Evolutionary conservation across 1,140 invertebrate genomes (phyloP), one percentile per base, ranked within the genome.

Genomic region (Camponotus pennsylvanicus): DNA sequence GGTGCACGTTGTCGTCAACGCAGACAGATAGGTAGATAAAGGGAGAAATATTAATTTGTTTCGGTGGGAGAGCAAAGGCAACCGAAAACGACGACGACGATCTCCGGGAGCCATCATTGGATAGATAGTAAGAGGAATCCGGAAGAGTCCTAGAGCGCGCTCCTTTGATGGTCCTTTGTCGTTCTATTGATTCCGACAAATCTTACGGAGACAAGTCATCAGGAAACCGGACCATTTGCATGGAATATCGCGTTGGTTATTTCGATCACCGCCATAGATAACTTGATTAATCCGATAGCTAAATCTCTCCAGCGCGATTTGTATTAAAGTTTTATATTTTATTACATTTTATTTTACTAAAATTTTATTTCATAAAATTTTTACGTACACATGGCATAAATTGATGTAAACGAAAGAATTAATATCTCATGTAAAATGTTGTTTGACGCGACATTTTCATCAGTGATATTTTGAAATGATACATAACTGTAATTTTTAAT

Each of bases 121-220:
- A 80, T 70, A 67, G 78, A 59, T 34, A 32, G 55, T 73, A 13
- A 55, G 69, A 61, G 69, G 69, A 75, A 83, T 73, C 69, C 55
- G 69, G 69, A 83, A 83, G 69, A 75, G 55, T 83, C 32, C 79
- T 83, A 61, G 27, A 82, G 79, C 13, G 15, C 15, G 45, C 5
- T 18, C 55, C 49, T 69, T 83, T 61, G 79, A 83, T 61, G 79
- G 69, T 63, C 69, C 79, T 83, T 83, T 75, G 69, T 83, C 79
- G 55, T 75, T 73, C 79, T 82, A 49, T 82, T 73, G 79, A 27
- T 45, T 83, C 79, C 40, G 21, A 37, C 18, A 66, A 73, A 45
- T 73, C 79, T 82, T 73, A 45, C 69, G 6, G 37, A 11, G 52
- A 73, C 70, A 82, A 69, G 67, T 82, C 67, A 9, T 42, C 52